Evolutionary conservation across 2,888 invertebrate genomes (phyloP).

Genomic region (Mythimna ferrago): DNA sequence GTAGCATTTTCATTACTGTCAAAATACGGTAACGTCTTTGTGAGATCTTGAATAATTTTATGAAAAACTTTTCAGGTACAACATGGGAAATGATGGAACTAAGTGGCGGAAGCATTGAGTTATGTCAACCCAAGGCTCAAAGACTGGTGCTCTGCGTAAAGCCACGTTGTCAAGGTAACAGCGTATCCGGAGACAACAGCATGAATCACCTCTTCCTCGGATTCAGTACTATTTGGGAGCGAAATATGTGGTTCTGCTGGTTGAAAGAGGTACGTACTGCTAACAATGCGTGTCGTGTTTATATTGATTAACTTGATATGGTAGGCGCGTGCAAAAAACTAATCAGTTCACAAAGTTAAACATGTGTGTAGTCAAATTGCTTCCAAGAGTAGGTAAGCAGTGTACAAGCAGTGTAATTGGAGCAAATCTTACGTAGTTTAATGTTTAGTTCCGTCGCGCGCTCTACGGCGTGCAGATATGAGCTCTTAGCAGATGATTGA

Average conservation of each 20-base stretch:
- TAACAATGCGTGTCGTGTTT: constrained; percentile 19
- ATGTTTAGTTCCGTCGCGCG: constrained; percentile 65
- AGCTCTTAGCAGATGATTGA: constrained; percentile 78
- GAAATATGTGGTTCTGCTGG: constrained; percentile 93
- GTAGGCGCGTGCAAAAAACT: constrained; percentile 32
- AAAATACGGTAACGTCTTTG: neutral
- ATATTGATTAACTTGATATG: constrained; percentile 28
- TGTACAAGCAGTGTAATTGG: constrained; percentile 64
- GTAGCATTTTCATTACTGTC: constrained; percentile 32
- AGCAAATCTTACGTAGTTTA: constrained; percentile 67
- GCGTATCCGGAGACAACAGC: constrained; percentile 74
- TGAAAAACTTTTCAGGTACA: constrained; percentile 73
- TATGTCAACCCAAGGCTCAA: constrained; percentile 86
- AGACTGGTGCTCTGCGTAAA: constrained; percentile 85
- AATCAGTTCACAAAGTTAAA: constrained; percentile 41
- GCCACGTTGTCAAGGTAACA: constrained; percentile 83
- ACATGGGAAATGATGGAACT: constrained; percentile 86
- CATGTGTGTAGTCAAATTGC: constrained; percentile 48
- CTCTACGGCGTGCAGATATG: constrained; percentile 59
- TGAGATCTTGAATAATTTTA: constrained; percentile 3
- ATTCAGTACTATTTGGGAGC: constrained; percentile 92
- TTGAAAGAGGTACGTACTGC: constrained; percentile 89
- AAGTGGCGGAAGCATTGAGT: constrained; percentile 84
- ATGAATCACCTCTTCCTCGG: constrained; percentile 92
- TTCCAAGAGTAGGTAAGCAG: constrained; percentile 39